Evolutionary conservation across 1,140 invertebrate genomes (phyloP), one percentile per base, ranked within the genome.

Genomic region (Drosophila miranda): DNA sequence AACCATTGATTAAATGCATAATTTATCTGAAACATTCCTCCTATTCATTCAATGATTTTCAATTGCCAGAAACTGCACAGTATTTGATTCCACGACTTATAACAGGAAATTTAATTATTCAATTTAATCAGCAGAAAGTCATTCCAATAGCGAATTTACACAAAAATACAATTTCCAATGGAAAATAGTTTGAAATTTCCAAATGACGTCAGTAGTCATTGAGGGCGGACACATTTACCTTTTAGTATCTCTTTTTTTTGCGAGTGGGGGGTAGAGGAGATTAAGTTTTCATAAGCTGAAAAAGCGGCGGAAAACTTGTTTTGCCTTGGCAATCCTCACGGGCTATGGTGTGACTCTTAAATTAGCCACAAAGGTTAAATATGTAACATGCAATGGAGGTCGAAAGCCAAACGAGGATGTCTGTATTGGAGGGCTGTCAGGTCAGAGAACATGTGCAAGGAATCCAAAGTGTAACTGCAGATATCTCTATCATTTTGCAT

Each of bases 241-340:
- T 63, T 43, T 14, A 19, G 30, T 19, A 28, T 30, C 5, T 21
- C 16, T 57, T 52, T 51, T 57, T 57, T 42, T 63, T 9, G 23
- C 0, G 5, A 26, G 23, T 9, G 7, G 2, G 42, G 13, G 26
- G 34, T 19, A 26, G 63, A 7, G 16, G n/a, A 45, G 62, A 64
- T 64, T 63, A 64, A 64, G 34, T 64, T 64, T 64, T 64, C 62
- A 64, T 64, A 63, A 50, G 23, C 62, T 41, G 19, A 28, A 42
- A 49, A 38, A 38, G 34, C 11, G 11, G 34, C 1, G 11, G 34
- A 38, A 1, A 38, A 30, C 9, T n/a, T 52, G 28, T 11, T 13
- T 26, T 14, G 46, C 59, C 62, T 63, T 51, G 44, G n/a, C 34
- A 61, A 50, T 42, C 58, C 59, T 11, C 11, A 38, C 11, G 11